Evolutionary conservation across 2,797 vertebrate species (phyloP).

Genomic region (Sardinella longiceps): DNA sequence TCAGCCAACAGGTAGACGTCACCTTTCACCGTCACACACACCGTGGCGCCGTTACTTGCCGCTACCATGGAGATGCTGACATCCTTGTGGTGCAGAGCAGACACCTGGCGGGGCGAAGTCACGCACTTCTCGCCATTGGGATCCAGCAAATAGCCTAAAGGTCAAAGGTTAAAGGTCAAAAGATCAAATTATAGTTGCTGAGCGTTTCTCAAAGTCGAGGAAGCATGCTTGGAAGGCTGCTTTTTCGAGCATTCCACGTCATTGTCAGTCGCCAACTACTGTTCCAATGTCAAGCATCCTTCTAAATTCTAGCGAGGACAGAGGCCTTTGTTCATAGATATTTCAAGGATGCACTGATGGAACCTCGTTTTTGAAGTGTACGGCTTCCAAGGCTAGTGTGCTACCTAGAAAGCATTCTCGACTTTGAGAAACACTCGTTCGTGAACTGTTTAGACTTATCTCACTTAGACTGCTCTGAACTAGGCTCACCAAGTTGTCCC

Average conservation of each 20-base stretch:
- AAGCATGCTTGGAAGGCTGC: no score
- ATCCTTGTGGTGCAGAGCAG: constrained; percentile 92
- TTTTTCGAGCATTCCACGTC: no score
- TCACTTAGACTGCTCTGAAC: neutral
- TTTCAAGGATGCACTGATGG: no score
- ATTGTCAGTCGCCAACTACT: no score
- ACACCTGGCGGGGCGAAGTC: constrained; percentile 89
- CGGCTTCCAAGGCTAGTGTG: no score
- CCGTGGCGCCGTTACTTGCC: constrained; percentile 91
- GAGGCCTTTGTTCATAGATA: no score
- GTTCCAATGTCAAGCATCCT: no score
- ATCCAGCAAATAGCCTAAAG: constrained; percentile 89
- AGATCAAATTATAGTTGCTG: neutral
- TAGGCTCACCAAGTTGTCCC: constrained; percentile 89
- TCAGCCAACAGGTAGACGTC: constrained; percentile 92
- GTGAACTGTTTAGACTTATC: neutral
- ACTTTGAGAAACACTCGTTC: no score
- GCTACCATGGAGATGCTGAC: constrained; percentile 84
- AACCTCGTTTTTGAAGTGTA: no score
- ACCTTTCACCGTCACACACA: constrained; percentile 90
- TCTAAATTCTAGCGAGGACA: no score
- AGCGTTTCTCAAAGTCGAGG: no score
- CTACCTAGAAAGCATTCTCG: no score
- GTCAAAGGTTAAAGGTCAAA: constrained; percentile 31
- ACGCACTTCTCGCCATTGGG: constrained; percentile 94